Conservation (phyloP, 2,113 vertebrate genomes). For the Phrynosoma platyrhinos region DNA sequence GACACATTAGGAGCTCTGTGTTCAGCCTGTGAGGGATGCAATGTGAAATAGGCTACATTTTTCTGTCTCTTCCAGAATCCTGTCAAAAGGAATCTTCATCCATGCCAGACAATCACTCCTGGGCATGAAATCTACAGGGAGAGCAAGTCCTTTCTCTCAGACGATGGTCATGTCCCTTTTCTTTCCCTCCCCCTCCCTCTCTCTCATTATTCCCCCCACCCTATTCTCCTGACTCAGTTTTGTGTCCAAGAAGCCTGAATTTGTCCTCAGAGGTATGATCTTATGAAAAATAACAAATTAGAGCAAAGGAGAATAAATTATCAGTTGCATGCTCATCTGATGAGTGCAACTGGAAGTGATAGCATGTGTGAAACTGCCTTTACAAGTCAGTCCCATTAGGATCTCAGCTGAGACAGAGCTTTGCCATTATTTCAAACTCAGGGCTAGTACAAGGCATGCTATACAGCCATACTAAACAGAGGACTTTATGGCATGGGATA, state of each 20-base stretch:
- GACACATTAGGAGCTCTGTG: conserved; percentile 49
- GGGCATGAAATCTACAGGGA: conserved; percentile 27
- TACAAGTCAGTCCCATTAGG: not conserved
- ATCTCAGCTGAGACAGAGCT: not conserved
- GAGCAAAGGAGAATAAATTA: conserved; percentile 8
- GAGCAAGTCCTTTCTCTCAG: conserved; percentile 44
- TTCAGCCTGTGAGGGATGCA: conserved; percentile 43
- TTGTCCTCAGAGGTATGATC: conserved; percentile 27
- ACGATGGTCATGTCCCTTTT: not conserved
- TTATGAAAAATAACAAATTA: conserved; percentile 38
- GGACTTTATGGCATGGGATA: no score
- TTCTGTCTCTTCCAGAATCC: conserved; percentile 51
- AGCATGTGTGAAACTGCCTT: not conserved
- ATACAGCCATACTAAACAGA: not conserved
- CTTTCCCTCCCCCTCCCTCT: not conserved
- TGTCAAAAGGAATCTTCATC: conserved; percentile 66
- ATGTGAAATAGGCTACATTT: conserved; percentile 37
- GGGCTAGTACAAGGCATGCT: not conserved
- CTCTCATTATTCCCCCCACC: not conserved
- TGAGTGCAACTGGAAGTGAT: not conserved
- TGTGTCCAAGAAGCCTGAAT: not conserved
- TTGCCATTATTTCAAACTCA: not conserved
- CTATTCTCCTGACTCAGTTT: not conserved
- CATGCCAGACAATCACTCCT: conserved; percentile 44
- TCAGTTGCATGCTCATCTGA: not conserved